Conservation (phyloP, 2,797 vertebrate species). For the Lophotriccus pileatus region DNA sequence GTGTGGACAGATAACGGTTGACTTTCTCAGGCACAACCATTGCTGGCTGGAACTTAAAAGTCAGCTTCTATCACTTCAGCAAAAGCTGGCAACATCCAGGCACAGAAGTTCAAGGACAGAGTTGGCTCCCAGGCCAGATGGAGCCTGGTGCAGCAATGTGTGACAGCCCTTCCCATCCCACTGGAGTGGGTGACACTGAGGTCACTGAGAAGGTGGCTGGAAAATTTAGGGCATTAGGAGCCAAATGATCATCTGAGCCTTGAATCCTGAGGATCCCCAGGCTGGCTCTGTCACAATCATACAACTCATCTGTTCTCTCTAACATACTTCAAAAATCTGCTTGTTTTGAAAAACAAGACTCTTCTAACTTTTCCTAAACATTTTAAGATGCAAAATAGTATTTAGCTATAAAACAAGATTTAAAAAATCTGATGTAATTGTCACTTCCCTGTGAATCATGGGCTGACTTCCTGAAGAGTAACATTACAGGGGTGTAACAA, state of each 20-base stretch:
- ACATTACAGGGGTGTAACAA: background rate
- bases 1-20: background rate
- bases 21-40: background rate
- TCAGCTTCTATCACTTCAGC: background rate
- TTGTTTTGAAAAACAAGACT: background rate
- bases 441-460: background rate
- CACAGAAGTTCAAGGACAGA: background rate
- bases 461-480: background rate
- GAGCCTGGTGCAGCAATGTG: rapidly evolving
- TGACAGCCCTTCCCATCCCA: background rate
- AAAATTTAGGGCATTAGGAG: background rate
- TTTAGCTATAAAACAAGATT: background rate
- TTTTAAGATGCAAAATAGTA: background rate
- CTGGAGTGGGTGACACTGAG: background rate
- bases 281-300: background rate
- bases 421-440: background rate
- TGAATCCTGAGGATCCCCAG: background rate
- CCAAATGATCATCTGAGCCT: background rate
- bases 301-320: background rate
- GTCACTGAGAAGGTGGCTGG: background rate
- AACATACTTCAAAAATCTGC: background rate
- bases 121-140: background rate
- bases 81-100: background rate
- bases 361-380: background rate
- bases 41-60: background rate